Evolutionary conservation across 30 jellyfish, hydroid and myxozoan genomes (phyloP).

Genomic region (Sanderia malayensis): DNA sequence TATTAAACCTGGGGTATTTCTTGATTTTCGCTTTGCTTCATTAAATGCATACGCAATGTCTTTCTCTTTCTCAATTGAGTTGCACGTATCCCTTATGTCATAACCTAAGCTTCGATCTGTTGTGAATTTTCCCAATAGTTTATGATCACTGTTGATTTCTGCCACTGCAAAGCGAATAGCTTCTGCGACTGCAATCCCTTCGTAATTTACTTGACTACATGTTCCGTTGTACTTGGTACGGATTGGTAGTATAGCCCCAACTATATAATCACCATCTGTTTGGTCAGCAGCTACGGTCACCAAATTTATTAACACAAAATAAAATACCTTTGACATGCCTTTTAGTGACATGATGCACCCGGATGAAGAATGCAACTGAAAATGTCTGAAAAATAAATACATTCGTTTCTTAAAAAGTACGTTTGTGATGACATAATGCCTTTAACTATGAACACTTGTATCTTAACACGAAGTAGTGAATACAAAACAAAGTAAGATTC

Average conservation of each 20-base stretch:
- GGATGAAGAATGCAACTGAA: no score
- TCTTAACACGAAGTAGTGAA: no score
- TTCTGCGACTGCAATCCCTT: conserved; percentile 67
- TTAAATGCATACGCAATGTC: conserved; percentile 61
- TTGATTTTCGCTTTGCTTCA: conserved; percentile 48
- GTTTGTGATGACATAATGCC: no score
- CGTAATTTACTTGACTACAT: conserved; percentile 41
- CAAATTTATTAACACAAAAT: no score
- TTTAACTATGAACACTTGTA: no score
- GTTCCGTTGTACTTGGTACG: conserved; percentile 11
- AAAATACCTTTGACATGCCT: background rate
- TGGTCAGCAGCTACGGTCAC: conserved; percentile 9
- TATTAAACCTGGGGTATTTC: conserved; percentile 28
- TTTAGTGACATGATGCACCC: background rate
- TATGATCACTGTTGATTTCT: conserved; percentile 55
- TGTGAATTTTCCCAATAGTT: conserved; percentile 45
- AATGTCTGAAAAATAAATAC: no score
- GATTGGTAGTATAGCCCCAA: conserved; percentile 74
- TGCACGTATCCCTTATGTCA: conserved; percentile 82
- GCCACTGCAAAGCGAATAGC: conserved; percentile 64
- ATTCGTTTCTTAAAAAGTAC: no score
- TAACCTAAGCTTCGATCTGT: conserved; percentile 60
- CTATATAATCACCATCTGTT: conserved; percentile 51
- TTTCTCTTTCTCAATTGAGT: conserved; percentile 48
- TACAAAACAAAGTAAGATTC: no score